Evolutionary conservation across 2,888 invertebrate species (phyloP).

Genomic region (Agrochola lota): DNA sequence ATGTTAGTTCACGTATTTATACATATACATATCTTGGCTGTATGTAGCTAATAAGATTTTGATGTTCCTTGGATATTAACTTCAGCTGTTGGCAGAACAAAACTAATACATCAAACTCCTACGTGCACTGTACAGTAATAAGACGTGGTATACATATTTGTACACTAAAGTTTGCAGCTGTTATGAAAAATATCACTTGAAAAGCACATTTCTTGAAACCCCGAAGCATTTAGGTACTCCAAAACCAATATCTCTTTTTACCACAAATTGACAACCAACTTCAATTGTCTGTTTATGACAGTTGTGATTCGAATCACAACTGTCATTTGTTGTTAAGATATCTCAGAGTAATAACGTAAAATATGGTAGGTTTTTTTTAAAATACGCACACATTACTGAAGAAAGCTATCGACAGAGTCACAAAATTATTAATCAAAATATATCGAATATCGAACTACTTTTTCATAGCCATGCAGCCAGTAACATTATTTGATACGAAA

Average conservation of each 20-base stretch:
- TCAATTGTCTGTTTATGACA: too few species aligned
- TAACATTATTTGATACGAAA: too few species aligned
- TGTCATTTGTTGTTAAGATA: too few species aligned
- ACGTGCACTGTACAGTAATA: slow-evolving; percentile 34
- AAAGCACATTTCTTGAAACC: neutral
- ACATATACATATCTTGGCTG: neutral
- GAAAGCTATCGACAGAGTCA: too few species aligned
- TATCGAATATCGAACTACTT: too few species aligned
- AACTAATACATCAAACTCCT: slow-evolving; percentile 40
- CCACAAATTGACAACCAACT: neutral
- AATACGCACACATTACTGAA: too few species aligned
- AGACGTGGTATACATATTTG: neutral
- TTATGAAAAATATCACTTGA: slow-evolving; percentile 6
- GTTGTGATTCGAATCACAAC: too few species aligned
- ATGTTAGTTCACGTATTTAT: neutral
- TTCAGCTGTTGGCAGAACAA: slow-evolving; percentile 42
- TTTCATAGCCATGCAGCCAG: too few species aligned
- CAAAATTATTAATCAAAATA: too few species aligned
- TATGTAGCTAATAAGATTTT: slow-evolving; percentile 9
- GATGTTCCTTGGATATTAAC: slow-evolving; percentile 35
- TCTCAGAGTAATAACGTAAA: too few species aligned
- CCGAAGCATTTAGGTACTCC: neutral
- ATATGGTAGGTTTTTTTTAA: too few species aligned
- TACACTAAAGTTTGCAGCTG: neutral
- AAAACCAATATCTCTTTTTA: neutral